Percentiles rank a stretch among this genome's conserved stretches.
These are phyloP conservation scores for Eupithecia vulgata DNA, from an alignment of 2,888 invertebrate species.

Conservation along the genomic window DNA sequence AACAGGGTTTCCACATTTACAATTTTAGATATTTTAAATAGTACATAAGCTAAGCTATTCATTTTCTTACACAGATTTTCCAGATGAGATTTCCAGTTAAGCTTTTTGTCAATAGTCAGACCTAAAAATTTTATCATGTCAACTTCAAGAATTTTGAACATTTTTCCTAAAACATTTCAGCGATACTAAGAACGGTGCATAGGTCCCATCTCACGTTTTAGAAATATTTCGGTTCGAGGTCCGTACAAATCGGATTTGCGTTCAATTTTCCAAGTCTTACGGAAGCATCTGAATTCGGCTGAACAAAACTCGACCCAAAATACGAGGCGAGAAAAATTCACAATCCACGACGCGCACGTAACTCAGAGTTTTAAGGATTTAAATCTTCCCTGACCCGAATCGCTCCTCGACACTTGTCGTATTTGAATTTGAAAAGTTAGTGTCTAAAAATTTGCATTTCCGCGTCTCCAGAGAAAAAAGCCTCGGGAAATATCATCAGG, in stretches of 20 bases:
- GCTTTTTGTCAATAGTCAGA: too few relatives aligned
- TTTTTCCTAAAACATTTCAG: too few relatives aligned
- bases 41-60: too few relatives aligned
- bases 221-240: slow-evolving; percentile 63
- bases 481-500: slow-evolving; percentile 29
- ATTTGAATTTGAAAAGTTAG: slow-evolving; percentile 41
- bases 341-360: slow-evolving; percentile 60
- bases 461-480: slow-evolving; percentile 14
- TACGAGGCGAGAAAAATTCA: slow-evolving; percentile 63
- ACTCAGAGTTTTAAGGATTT: slow-evolving; percentile 70
- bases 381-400: slow-evolving; percentile 68
- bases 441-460: slow-evolving; percentile 38
- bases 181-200: slow-evolving; percentile 51
- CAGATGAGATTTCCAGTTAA: too few relatives aligned
- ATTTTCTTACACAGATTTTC: too few relatives aligned
- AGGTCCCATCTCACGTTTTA: slow-evolving; percentile 61
- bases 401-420: slow-evolving; percentile 47
- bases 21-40: too few relatives aligned
- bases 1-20: too few relatives aligned
- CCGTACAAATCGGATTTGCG: slow-evolving; percentile 79
- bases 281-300: slow-evolving; percentile 64
- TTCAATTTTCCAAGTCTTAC: slow-evolving; percentile 79
- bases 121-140: too few relatives aligned
- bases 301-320: slow-evolving; percentile 67
- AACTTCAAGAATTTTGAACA: too few relatives aligned